These are phyloP conservation scores for Emydura subglobosa DNA, from an alignment of 2,113 vertebrate genomes.

Conservation along the genomic window DNA sequence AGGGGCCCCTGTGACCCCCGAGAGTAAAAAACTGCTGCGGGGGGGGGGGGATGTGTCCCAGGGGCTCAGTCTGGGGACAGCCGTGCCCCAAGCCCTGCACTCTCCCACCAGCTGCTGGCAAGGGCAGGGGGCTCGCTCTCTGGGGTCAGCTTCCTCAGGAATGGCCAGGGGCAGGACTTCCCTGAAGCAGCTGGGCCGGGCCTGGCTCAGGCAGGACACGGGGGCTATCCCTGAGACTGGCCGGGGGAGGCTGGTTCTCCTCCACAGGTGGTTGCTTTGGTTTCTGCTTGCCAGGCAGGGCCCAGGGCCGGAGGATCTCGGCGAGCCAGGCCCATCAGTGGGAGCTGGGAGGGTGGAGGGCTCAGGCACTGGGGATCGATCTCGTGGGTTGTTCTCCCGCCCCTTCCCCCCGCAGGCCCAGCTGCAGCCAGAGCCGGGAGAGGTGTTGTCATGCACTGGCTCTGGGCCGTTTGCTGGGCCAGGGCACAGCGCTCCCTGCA, in stretches of 20 bases:
- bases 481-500: background rate
- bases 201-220: background rate
- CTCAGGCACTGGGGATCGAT: background rate
- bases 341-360: too few species aligned
- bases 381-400: too few species aligned
- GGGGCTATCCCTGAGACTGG: background rate
- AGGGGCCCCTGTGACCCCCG: background rate
- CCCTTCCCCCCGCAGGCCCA: too few species aligned
- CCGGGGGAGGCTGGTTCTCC: background rate
- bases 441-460: background rate
- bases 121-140: background rate
- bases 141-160: background rate
- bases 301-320: background rate
- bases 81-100: conserved; percentile 7
- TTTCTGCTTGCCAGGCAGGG: background rate
- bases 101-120: background rate
- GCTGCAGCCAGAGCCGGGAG: background rate
- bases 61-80: conserved; percentile 61
- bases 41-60: background rate
- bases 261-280: background rate
- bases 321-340: background rate
- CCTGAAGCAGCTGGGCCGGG: background rate
- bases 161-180: background rate
- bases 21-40: background rate
- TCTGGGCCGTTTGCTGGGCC: background rate